A percentile compares a stretch with the other conserved stretches of the same genome.
phyloP scores from a whole-genome alignment of 2,888 invertebrate species.

The Sisyra nigra region DNA sequence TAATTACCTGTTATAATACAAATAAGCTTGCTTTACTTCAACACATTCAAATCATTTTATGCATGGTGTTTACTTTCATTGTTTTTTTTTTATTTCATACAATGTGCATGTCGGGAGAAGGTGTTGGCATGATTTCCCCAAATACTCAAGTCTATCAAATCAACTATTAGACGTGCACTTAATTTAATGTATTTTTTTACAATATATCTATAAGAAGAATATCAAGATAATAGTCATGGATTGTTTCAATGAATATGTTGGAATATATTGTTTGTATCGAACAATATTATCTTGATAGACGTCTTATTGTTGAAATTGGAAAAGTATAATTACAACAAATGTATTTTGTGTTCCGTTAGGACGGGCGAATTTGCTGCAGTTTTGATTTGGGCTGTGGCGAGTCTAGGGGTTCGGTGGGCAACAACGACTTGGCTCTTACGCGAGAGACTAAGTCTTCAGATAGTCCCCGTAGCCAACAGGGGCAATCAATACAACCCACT shows the following conservation, averaged over 20 bases:
- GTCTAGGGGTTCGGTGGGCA: slow-evolving; percentile 25
- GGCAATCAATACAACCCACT: slow-evolving; percentile 10
- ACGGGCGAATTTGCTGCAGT: slow-evolving; percentile 30
- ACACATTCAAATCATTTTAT: too few relatives aligned
- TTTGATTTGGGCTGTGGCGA: slow-evolving; percentile 29
- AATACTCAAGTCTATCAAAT: too few relatives aligned
- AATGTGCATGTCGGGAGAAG: slow-evolving; percentile 5
- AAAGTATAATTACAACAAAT: background rate
- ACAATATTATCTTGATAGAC: background rate
- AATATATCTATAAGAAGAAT: background rate
- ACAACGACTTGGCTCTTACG: slow-evolving; percentile 23
- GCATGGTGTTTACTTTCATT: background rate
- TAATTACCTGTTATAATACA: too few relatives aligned
- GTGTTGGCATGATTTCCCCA: background rate
- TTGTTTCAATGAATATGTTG: background rate
- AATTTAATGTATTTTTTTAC: slow-evolving; percentile 1
- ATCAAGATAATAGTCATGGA: background rate
- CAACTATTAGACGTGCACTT: background rate
- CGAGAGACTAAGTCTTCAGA: slow-evolving; percentile 4
- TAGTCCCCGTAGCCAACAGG: slow-evolving; percentile 2
- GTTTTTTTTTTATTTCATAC: slow-evolving; percentile 1
- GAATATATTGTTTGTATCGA: background rate
- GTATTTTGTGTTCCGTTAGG: slow-evolving; percentile 21
- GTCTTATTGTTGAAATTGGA: background rate
- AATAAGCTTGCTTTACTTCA: too few relatives aligned